Percentiles rank a stretch among this genome's conserved stretches.
Conservation (phyloP, 1,140 invertebrate genomes). For the Venturia canescens region DNA sequence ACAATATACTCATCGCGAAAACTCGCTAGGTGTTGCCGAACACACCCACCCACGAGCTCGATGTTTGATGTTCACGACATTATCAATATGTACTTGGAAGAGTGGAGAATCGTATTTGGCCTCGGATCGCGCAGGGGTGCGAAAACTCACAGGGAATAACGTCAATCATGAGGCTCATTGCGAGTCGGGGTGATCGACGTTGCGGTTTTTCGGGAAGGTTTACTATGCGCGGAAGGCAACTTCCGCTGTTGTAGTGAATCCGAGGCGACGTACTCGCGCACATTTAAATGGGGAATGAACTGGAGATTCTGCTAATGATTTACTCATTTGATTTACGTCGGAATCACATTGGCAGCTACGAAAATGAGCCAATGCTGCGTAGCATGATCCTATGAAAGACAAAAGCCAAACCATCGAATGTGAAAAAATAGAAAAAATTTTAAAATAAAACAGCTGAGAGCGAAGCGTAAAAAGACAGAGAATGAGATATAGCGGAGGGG, state of each 20-base stretch:
- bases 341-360: background rate
- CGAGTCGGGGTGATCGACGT: too few relatives aligned
- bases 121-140: background rate
- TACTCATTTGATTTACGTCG: background rate
- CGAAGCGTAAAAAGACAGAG: slow-evolving; percentile 25
- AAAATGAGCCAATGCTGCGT: slow-evolving; percentile 33
- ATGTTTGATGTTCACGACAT: slow-evolving; percentile 60
- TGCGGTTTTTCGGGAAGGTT: too few relatives aligned
- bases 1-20: slow-evolving; percentile 68
- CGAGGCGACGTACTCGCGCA: too few relatives aligned
- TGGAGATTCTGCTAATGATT: background rate
- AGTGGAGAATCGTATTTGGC: background rate
- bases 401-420: slow-evolving; percentile 45
- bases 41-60: background rate
- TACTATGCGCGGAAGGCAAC: too few relatives aligned
- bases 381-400: slow-evolving; percentile 47
- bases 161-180: background rate
- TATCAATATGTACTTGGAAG: slow-evolving; percentile 57
- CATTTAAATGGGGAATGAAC: background rate
- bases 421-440: slow-evolving; percentile 29
- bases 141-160: background rate
- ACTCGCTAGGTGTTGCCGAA: slow-evolving; percentile 2
- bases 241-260: too few relatives aligned
- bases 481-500: slow-evolving; percentile 40
- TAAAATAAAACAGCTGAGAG: slow-evolving; percentile 46